phyloP scores from a whole-genome alignment of 1,140 invertebrate species.

The Plutomurus gul region DNA sequence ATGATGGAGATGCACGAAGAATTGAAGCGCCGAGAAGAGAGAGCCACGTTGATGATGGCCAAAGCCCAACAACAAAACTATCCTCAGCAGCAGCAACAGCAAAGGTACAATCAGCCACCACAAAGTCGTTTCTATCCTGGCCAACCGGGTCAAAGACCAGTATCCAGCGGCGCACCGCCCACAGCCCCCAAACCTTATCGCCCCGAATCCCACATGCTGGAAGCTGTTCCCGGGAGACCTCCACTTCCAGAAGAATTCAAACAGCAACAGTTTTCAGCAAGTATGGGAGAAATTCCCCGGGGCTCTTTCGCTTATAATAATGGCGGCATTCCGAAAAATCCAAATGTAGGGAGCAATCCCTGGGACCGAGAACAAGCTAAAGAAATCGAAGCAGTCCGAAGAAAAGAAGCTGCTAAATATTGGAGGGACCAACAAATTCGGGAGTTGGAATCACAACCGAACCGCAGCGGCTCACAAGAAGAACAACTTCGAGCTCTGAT shows the following conservation, averaged over 20 bases:
- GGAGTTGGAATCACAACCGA: conserved; percentile 70
- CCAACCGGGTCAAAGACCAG: conserved; percentile 31
- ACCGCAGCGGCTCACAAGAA: conserved; percentile 77
- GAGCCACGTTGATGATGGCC: conserved; percentile 58
- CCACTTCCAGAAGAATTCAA: conserved; percentile 55
- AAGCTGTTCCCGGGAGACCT: conserved; percentile 56
- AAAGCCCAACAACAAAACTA: conserved; percentile 56
- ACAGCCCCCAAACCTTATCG: conserved; percentile 53
- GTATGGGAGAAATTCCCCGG: conserved; percentile 71
- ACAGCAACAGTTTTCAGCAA: conserved; percentile 65
- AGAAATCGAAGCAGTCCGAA: conserved; percentile 69
- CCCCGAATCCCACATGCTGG: conserved; percentile 54
- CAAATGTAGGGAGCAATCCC: conserved; percentile 66
- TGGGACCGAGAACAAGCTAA: conserved; percentile 83
- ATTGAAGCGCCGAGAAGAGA: conserved; percentile 71
- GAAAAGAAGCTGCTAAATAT: conserved; percentile 70
- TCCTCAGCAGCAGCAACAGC: not conserved
- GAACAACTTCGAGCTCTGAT: conserved; percentile 80
- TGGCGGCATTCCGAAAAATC: not conserved
- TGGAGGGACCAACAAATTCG: conserved; percentile 83
- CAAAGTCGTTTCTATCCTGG: conserved; percentile 34
- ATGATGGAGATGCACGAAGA: conserved; percentile 82
- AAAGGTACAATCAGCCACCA: conserved; percentile 21
- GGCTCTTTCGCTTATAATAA: conserved; percentile 62
- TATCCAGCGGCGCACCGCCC: conserved; percentile 42